Evolutionary conservation across 2,888 invertebrate genomes (phyloP).

Genomic region (Phengaris alcon): DNA sequence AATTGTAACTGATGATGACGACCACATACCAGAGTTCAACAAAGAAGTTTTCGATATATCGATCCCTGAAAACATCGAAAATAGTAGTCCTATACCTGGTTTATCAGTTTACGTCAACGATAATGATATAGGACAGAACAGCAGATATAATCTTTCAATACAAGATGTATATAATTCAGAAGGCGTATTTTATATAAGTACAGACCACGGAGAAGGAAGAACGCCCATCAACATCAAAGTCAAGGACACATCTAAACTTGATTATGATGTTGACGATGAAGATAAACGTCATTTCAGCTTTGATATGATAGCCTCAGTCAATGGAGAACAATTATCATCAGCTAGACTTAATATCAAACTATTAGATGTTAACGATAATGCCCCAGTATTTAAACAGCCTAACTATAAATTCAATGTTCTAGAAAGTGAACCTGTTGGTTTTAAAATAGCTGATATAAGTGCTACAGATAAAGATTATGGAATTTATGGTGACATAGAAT

Average conservation of each 20-base stretch:
- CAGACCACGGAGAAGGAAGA: slow-evolving; percentile 83
- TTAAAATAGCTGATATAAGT: slow-evolving; percentile 81
- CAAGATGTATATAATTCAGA: slow-evolving; percentile 80
- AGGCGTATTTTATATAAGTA: slow-evolving; percentile 82
- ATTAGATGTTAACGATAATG: slow-evolving; percentile 89
- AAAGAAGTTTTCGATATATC: slow-evolving; percentile 82
- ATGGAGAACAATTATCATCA: slow-evolving; percentile 77
- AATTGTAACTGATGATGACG: slow-evolving; percentile 88
- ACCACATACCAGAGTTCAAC: slow-evolving; percentile 86
- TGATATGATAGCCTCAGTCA: slow-evolving; percentile 81
- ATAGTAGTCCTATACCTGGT: slow-evolving; percentile 84
- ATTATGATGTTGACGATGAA: slow-evolving; percentile 84
- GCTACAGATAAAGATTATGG: slow-evolving; percentile 88
- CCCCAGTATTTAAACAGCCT: slow-evolving; percentile 82
- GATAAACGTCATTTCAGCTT: slow-evolving; percentile 81
- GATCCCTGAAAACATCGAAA: slow-evolving; percentile 87
- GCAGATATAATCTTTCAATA: slow-evolving; percentile 82
- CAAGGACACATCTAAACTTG: slow-evolving; percentile 81
- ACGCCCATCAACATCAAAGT: slow-evolving; percentile 87
- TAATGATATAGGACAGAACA: slow-evolving; percentile 85
- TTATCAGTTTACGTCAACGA: slow-evolving; percentile 87
- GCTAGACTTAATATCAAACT: slow-evolving; percentile 82
- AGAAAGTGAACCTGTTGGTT: slow-evolving; percentile 82
- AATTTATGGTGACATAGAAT: slow-evolving; percentile 84
- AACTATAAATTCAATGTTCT: slow-evolving; percentile 83